Percentiles rank a stretch among this genome's conserved stretches.
Conservation (phyloP, 2,113 vertebrate genomes). For the Cyanoderma ruficeps region DNA sequence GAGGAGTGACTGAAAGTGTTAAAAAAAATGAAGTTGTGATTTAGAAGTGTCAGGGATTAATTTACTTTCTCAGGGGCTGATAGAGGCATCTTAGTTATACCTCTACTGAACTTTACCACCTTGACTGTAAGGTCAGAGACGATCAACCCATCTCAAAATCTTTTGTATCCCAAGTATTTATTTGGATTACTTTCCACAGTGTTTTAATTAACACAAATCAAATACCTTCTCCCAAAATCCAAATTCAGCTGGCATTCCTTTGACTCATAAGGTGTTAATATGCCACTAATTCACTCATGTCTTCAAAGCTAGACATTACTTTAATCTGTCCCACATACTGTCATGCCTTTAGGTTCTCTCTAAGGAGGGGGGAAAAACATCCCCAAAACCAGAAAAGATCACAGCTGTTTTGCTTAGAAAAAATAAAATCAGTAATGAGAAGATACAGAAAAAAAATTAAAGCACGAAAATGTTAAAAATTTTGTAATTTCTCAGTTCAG, state of each 20-base stretch:
- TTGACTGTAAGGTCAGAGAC: background rate
- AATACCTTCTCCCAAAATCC: background rate
- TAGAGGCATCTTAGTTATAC: background rate
- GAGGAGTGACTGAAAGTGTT: background rate
- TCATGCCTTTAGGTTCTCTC: background rate
- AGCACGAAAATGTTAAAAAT: background rate
- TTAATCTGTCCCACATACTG: background rate
- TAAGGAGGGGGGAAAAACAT: accelerated
- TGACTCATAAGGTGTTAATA: background rate
- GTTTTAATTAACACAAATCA: background rate
- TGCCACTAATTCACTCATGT: background rate
- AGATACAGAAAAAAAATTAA: background rate
- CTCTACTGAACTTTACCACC: background rate
- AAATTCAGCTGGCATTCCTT: background rate
- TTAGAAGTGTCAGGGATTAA: background rate
- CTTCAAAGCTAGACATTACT: background rate
- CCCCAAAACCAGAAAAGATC: background rate
- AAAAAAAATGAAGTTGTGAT: background rate
- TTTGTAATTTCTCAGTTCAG: background rate
- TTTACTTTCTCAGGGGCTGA: background rate
- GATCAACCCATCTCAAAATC: background rate
- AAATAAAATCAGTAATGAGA: background rate
- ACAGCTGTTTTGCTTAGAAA: background rate
- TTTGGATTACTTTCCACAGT: background rate
- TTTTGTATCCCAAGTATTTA: background rate